Base-by-base conservation (phyloP, 2,888 invertebrate genomes). In the Chydorus sphaericus region DNA sequence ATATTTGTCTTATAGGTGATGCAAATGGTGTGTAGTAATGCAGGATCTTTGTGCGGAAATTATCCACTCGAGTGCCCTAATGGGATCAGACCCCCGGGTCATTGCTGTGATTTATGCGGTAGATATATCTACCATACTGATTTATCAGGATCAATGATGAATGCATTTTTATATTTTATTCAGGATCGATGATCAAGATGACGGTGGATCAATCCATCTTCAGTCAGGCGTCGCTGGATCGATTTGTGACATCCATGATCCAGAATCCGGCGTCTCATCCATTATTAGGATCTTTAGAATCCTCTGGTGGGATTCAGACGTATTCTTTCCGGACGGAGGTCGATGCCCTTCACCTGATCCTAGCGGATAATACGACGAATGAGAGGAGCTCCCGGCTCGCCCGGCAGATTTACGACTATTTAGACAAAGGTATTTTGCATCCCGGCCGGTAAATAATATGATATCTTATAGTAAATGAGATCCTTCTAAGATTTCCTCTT, bases 21-120 rank as follows among this genome's bases (percentile, higher is more conserved):
- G 23, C 52, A 52, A 20, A 26, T 52, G 36, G 36, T 52, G n/a
- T 52, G 52, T 18, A 52, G 52, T 18, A 52, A 52, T 36, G 52
- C 36, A 11, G 52, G 52, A 5, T 23, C 31, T 10, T 23, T 52
- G 11, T 52, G 52, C 23, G 36, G 36, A 10, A 52, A 44, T 10
- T 28, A 44, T n/a, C n/a, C n/a, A n/a, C 26, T 44, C 2, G 44
- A 44, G 28, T 44, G 44, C 26, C 44, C 44, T 44, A 28, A 44
- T 28, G 28, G 44, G 23, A 26, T 44, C 26, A 44, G 26, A 16
- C 44, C 44, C 14, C 44, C 44, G 23, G 44, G 44, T 20, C 44
- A 44, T 6, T 44, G 44, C 26, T 44, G 44, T 44, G 44, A 44
- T 14, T 26, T 44, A 28, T 44, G 44, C 28, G 44, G 44, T 44